Evolutionary conservation across 1,140 invertebrate genomes (phyloP), one percentile per base, ranked within the genome.

Genomic region (Drosophila ohnishii): DNA sequence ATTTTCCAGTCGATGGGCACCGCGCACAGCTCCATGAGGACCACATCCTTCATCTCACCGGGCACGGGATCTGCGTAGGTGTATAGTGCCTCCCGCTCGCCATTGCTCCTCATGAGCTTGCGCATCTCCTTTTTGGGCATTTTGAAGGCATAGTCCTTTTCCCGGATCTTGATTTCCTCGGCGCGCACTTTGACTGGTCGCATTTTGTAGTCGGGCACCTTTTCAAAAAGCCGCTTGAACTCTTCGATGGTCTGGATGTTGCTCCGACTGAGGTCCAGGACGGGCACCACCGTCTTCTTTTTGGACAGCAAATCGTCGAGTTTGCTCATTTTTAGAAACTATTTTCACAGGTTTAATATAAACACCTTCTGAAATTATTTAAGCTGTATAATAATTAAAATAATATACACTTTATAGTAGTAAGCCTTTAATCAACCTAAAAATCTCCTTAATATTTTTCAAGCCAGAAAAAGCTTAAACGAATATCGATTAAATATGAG

Each of bases 1-100:
- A 98, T 98, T 90, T 95, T 94, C 97, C 97, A 98, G 81, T 97
- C 96, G 58, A 98, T 98, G n/a, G 96, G 94, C 3, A 98, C 96
- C 14, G 94, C 93, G 70, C 96, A 96, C 32, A 98, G 92, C 80
- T 98, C 96, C 60, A 95, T 94, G 44, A 98, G 93, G 3, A 86
- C 71, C 16, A 92, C 93, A 25, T 93, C 93, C 78, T 94, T 93
- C 97, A 98, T 98, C 90, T 97, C 96, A 0, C 94, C 92, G 4
- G 97, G 97, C 57, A 97, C 93, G 0, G 97, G 97, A 92, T 98
- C 95, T 59, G 95, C 95, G 90, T 96, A 96, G 1, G 92, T 62
- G 56, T 91, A 92, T 9, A 83, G 42, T 0, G 78, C 59, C 44
- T 91, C 91, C 1, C 90, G 66, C 10, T 91, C 91, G 0, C 91